Percentiles rank a stretch among this genome's conserved stretches.
phyloP scores from a whole-genome alignment of 2,888 invertebrate genomes.

The Lasioglossum pauxillum region DNA sequence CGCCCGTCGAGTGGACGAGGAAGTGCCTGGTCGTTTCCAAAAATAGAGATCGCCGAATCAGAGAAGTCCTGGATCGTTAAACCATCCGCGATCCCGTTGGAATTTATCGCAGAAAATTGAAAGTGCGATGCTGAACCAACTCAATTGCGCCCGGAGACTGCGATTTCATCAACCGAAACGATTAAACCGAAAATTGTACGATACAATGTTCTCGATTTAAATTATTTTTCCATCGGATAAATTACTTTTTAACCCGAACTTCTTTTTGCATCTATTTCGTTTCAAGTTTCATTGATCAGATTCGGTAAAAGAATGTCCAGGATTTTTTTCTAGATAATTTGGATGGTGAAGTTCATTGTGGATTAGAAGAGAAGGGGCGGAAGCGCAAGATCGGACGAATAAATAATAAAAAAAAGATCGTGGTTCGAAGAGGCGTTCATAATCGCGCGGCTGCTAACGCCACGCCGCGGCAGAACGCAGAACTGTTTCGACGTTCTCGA shows the following conservation, averaged over 20 bases:
- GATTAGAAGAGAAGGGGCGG: not conserved
- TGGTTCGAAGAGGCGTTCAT: conserved; percentile 29
- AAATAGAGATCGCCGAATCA: conserved; percentile 63
- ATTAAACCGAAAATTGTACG: not conserved
- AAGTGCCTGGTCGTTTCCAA: conserved; percentile 41
- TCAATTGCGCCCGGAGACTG: not conserved
- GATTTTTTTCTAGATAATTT: not conserved
- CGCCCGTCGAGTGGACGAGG: conserved; percentile 33
- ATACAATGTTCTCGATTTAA: not conserved
- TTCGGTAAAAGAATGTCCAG: not conserved
- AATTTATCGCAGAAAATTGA: not conserved
- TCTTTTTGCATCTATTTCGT: not conserved
- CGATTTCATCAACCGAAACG: not conserved
- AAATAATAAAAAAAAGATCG: not conserved
- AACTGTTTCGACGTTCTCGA: conserved; percentile 77
- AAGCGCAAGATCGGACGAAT: not conserved
- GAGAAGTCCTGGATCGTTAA: conserved; percentile 50
- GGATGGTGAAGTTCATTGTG: not conserved
- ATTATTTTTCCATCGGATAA: not conserved
- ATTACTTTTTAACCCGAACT: not conserved
- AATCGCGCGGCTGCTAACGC: conserved; percentile 74
- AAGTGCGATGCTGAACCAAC: not conserved
- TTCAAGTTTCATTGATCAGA: not conserved
- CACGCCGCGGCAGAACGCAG: conserved; percentile 77
- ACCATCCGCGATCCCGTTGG: conserved; percentile 19